Evolutionary conservation across 64 coral and sea anemone species (phyloP).

Genomic region (Dendronephthya gigantea): DNA sequence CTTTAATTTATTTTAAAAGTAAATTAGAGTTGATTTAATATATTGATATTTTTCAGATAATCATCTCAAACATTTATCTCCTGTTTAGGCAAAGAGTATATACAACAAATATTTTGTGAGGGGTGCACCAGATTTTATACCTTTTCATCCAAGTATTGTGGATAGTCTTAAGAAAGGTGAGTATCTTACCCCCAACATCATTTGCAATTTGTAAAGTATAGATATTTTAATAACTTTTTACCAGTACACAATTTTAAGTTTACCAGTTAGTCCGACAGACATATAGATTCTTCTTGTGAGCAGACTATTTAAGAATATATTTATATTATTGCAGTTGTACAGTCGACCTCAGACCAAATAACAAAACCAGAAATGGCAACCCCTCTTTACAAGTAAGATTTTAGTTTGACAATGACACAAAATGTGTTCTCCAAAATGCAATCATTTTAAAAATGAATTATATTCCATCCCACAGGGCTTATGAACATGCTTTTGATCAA

Average conservation of each 20-base stretch:
- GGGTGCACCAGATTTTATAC: conserved; percentile 7
- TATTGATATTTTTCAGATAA: neutral
- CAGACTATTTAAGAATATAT: no score
- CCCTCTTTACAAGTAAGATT: neutral
- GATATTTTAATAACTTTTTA: no score
- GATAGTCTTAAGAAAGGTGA: neutral
- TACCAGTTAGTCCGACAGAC: no score
- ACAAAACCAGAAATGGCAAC: neutral
- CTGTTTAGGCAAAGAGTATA: neutral
- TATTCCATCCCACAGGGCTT: neutral
- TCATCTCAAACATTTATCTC: neutral
- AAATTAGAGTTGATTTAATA: neutral
- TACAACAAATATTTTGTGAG: conserved; percentile 21
- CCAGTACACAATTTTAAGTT: no score
- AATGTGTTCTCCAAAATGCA: no score
- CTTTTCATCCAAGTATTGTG: neutral
- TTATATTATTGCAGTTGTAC: neutral
- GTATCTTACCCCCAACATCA: no score
- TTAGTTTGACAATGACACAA: neutral
- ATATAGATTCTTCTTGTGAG: no score
- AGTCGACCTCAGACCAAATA: neutral
- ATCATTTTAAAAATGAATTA: no score
- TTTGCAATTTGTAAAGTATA: no score
- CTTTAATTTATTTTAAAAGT: no score
- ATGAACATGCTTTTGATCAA: neutral